Evolutionary conservation across 1,140 invertebrate genomes (phyloP).

Genomic region (Drosophila sp.): DNA sequence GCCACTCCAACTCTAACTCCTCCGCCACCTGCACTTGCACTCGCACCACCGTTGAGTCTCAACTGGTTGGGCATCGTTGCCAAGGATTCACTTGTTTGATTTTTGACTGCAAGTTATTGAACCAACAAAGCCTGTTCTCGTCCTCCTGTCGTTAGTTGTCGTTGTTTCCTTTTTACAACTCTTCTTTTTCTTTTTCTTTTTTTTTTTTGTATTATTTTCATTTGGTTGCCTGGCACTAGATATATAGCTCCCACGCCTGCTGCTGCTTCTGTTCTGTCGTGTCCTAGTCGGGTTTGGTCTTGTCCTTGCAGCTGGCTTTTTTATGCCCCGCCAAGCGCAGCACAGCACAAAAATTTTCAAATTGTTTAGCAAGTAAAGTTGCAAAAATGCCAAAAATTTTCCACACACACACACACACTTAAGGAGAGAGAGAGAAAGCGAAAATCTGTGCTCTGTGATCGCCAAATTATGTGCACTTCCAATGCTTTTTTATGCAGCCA

Average conservation of each 20-base stretch:
- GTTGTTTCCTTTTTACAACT: slow-evolving; percentile 38
- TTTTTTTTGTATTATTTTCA: slow-evolving; percentile 4
- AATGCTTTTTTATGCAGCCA: slow-evolving; percentile 36
- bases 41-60: background rate
- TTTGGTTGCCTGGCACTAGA: slow-evolving; percentile 47
- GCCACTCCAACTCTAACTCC: too few relatives aligned
- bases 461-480: slow-evolving; percentile 72
- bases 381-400: slow-evolving; percentile 71
- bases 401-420: slow-evolving; percentile 25
- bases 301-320: slow-evolving; percentile 17
- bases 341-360: slow-evolving; percentile 60
- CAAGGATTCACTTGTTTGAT: slow-evolving; percentile 37
- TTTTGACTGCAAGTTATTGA: slow-evolving; percentile 61
- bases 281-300: background rate
- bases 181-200: slow-evolving; percentile 13
- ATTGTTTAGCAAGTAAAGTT: slow-evolving; percentile 77
- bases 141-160: slow-evolving; percentile 21
- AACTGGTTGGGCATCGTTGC: slow-evolving; percentile 50
- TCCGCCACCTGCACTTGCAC: background rate
- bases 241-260: background rate
- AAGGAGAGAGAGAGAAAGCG: background rate
- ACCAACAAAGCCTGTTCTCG: slow-evolving; percentile 59
- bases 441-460: slow-evolving; percentile 63
- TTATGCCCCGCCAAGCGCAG: slow-evolving; percentile 47
- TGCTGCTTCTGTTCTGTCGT: slow-evolving; percentile 1